Evolutionary conservation across 2,113 vertebrate species (phyloP).

Genomic region (Morone saxatilis): DNA sequence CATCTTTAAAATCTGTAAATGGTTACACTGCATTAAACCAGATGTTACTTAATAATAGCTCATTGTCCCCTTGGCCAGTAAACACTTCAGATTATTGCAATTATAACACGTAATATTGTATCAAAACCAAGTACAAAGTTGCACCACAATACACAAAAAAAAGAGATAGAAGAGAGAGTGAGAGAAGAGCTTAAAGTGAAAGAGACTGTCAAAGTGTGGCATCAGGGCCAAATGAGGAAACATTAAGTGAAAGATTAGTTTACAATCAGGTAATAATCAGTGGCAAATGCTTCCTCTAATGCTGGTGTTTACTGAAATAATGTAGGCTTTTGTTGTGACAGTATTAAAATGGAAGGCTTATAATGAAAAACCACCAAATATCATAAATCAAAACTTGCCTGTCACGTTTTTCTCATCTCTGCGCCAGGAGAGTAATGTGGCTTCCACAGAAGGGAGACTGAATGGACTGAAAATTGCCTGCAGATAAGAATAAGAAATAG

Average conservation of each 20-base stretch:
- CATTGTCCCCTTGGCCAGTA: not conserved
- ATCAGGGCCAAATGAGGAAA: conserved; percentile 9
- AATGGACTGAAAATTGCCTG: conserved; percentile 69
- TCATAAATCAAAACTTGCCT: conserved; percentile 71
- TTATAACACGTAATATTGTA: not conserved
- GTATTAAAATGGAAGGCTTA: conserved; percentile 60
- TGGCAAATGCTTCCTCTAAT: conserved; percentile 13
- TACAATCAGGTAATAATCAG: conserved; percentile 48
- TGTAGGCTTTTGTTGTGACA: conserved; percentile 35
- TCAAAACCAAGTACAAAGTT: not conserved
- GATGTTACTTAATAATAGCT: not conserved
- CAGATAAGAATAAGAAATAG: conserved; percentile 73
- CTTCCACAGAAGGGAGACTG: conserved; percentile 36
- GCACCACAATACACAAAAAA: not conserved
- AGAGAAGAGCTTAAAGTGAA: not conserved
- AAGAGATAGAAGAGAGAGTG: not conserved
- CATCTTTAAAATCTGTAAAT: not conserved
- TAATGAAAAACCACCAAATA: conserved; percentile 60
- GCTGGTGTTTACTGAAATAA: conserved; percentile 55
- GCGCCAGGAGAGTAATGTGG: conserved; percentile 51
- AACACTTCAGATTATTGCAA: conserved; percentile 2
- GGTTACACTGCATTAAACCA: not conserved
- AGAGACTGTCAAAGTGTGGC: not conserved
- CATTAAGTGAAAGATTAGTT: conserved; percentile 46
- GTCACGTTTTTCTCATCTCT: conserved; percentile 41